Evolutionary conservation across 1,140 invertebrate genomes (phyloP), one percentile per base, ranked within the genome.

Genomic region (Hypsibius dujardini): DNA sequence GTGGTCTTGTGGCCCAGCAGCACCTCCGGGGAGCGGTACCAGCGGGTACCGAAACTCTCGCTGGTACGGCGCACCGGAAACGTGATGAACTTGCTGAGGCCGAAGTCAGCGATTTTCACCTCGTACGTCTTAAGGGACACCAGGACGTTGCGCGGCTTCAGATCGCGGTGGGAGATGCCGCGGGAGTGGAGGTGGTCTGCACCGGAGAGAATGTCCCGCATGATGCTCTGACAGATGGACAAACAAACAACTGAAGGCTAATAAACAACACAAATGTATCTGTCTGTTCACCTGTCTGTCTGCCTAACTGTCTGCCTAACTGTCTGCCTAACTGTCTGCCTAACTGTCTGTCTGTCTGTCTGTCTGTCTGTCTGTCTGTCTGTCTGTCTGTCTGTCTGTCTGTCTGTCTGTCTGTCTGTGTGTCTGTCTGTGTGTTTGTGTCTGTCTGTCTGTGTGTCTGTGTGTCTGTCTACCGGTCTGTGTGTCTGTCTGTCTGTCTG

Each of bases 11-110:
- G 45, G 1, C 95, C 95, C 1, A 99, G 82, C 1, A 99, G 82
- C 47, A 99, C 90, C 83, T 99, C 96, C 1, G 96, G 96, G 0
- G 95, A 92, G 77, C 96, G 84, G 77, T 98, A 99, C 95, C 95
- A 98, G 7, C 98, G 81, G 1, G 95, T 98, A 1, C 98, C 95
- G 60, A 98, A 67, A 42, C 45, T 67, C 42, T 67, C 62, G 7
- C 12, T 42, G 3, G 3, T 12, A 45, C 12, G 62, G 12, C 12
- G 62, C 12, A 67, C 62, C 12, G 62, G 62, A 67, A 67, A 67
- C 12, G 62, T 67, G 3, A 67, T 67, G 62, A 67, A 67, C 62
- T 67, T 67, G 42, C 62, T 67, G 3, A 67, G 45, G 12, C 62
- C 62, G 62, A 67, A 67, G 42, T 67, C 62, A 3, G 62, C 62